These are phyloP conservation scores for Drosophila melanica DNA, from an alignment of 1,140 invertebrate genomes.

Conservation along the genomic window DNA sequence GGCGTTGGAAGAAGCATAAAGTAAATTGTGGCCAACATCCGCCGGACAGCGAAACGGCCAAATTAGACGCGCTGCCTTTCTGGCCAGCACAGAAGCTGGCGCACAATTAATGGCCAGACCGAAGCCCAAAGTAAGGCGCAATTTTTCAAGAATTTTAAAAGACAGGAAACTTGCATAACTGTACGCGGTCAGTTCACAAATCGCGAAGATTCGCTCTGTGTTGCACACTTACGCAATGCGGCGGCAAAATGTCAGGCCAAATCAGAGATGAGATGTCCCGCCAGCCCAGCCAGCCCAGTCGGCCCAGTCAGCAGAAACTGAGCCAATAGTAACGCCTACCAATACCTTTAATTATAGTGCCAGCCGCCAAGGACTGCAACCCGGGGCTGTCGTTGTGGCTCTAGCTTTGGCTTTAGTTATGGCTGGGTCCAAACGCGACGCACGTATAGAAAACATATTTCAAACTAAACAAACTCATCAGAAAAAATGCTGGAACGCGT, in stretches of 20 bases:
- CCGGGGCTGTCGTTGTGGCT: slow-evolving; percentile 27
- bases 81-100: slow-evolving; percentile 35
- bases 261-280: slow-evolving; percentile 28
- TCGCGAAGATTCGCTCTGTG: slow-evolving; percentile 8
- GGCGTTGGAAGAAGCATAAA: slow-evolving; percentile 34
- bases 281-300: neutral
- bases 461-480: slow-evolving; percentile 83
- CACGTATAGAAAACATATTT: slow-evolving; percentile 83
- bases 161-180: slow-evolving; percentile 56
- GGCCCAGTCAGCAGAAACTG: slow-evolving; percentile 31
- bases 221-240: slow-evolving; percentile 41
- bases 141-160: slow-evolving; percentile 48
- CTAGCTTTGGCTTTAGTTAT: neutral
- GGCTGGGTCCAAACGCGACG: slow-evolving; percentile 64
- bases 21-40: slow-evolving; percentile 49
- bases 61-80: slow-evolving; percentile 35
- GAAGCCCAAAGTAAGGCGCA: slow-evolving; percentile 35
- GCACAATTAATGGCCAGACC: slow-evolving; percentile 42
- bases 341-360: slow-evolving; percentile 82
- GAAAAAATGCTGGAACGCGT: slow-evolving; percentile 64
- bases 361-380: slow-evolving; percentile 48
- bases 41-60: slow-evolving; percentile 31
- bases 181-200: slow-evolving; percentile 25
- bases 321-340: slow-evolving; percentile 81
- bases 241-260: slow-evolving; percentile 38